A percentile compares a stretch with the other conserved stretches of the same genome.
Evolutionary conservation across 2,113 vertebrate genomes (phyloP).

Genomic region (Peromyscus polionotus): DNA sequence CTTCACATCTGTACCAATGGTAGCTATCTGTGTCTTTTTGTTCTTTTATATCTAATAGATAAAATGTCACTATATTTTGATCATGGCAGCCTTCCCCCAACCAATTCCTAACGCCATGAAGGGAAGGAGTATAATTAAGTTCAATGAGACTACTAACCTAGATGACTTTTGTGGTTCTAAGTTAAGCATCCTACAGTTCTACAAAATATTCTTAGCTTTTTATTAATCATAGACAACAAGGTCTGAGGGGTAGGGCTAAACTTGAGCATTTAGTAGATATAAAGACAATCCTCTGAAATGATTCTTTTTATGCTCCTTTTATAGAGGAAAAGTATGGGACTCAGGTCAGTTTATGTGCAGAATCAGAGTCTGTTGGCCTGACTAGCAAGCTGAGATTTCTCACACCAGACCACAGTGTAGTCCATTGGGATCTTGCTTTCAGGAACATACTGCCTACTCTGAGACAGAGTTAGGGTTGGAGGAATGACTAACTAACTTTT

Average conservation of each 20-base stretch:
- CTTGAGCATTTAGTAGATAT: background rate
- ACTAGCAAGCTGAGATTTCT: background rate
- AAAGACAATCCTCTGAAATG: background rate
- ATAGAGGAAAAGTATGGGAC: background rate
- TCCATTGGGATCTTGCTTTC: background rate
- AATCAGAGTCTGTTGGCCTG: background rate
- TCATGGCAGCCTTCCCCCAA: background rate
- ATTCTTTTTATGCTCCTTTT: background rate
- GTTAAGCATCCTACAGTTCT: conserved; percentile 36
- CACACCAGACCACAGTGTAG: background rate
- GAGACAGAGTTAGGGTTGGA: background rate
- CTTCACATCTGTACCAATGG: background rate
- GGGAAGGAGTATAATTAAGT: conserved; percentile 18
- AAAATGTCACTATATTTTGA: conserved; percentile 40
- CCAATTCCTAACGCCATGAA: conserved; percentile 40
- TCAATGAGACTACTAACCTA: conserved; percentile 22
- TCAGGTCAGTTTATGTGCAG: background rate
- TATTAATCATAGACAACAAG: background rate
- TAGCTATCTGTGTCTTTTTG: background rate
- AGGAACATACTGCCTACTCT: background rate
- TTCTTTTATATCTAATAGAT: conserved; percentile 7
- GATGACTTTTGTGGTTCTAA: conserved; percentile 30
- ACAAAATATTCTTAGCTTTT: background rate
- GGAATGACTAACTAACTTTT: background rate
- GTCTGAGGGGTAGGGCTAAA: background rate